A percentile compares a stretch with the other conserved stretches of the same genome.
phyloP scores from a whole-genome alignment of 2,797 vertebrate genomes.

The Thripadectes ignobilis region DNA sequence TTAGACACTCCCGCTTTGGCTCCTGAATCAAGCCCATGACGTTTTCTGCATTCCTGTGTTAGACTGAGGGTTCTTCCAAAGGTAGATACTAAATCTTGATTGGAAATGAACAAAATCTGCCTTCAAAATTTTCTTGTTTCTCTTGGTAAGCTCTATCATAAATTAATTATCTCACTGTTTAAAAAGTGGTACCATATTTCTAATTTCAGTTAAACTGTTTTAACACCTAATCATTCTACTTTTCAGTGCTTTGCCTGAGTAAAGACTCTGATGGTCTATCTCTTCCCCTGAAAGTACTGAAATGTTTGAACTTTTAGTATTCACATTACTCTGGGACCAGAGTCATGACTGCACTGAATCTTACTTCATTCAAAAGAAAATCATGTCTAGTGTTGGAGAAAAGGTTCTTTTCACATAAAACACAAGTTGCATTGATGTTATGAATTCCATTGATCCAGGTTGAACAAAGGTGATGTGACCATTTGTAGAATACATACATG shows the following conservation, averaged over 20 bases:
- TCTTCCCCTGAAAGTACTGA: background rate
- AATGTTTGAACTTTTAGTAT: background rate
- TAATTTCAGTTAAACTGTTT: background rate
- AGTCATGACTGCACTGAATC: background rate
- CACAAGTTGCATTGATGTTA: background rate
- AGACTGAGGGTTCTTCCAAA: background rate
- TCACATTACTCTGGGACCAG: background rate
- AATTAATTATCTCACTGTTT: background rate
- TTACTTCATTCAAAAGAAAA: background rate
- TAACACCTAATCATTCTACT: background rate
- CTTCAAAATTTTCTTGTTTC: background rate
- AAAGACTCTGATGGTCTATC: background rate
- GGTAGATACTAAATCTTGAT: background rate
- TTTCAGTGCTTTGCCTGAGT: background rate
- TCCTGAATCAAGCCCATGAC: background rate
- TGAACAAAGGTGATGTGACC: background rate
- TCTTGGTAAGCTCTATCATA: background rate
- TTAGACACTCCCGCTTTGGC: background rate
- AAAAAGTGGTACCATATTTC: background rate
- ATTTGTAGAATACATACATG: background rate
- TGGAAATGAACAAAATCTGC: background rate
- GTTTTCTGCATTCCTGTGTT: background rate
- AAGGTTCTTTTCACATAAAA: background rate
- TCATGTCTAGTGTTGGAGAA: background rate
- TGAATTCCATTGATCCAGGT: background rate